Percentiles rank a stretch among this genome's conserved stretches.
These are phyloP conservation scores for Charadrius vociferus DNA, from an alignment of 2,113 vertebrate species.

Conservation along the genomic window DNA sequence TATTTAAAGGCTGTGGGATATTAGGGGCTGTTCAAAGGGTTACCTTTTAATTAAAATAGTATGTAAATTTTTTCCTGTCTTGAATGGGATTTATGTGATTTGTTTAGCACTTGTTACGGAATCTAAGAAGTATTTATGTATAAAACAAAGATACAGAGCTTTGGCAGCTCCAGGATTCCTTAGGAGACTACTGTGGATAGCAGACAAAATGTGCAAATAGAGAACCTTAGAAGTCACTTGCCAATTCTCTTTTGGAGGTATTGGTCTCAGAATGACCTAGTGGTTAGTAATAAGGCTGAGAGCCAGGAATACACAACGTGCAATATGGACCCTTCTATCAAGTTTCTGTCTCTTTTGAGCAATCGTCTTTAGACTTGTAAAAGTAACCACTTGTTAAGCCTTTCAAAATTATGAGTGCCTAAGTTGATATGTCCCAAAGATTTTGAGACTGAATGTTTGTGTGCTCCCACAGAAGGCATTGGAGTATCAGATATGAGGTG, in stretches of 20 bases:
- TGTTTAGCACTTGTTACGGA: neutral
- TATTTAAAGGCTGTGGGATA: neutral
- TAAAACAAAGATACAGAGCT: neutral
- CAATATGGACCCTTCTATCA: neutral
- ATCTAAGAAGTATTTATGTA: neutral
- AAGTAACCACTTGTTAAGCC: neutral
- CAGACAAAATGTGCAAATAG: neutral
- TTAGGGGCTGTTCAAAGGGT: neutral
- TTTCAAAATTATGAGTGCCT: neutral
- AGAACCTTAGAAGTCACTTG: neutral
- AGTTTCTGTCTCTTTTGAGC: neutral
- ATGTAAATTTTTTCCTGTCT: neutral
- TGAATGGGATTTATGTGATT: neutral
- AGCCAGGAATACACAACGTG: neutral
- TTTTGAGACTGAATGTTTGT: neutral
- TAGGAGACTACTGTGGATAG: neutral
- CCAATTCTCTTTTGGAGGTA: neutral
- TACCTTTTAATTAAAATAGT: neutral
- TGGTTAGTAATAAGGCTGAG: neutral
- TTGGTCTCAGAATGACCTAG: neutral
- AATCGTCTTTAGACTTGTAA: neutral
- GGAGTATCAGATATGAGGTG: neutral
- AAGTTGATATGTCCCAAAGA: neutral
- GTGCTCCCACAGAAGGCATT: neutral
- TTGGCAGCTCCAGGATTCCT: neutral